Evolutionary conservation across 2,888 invertebrate species (phyloP).

Genomic region (Gonocerus acuteangulatus): DNA sequence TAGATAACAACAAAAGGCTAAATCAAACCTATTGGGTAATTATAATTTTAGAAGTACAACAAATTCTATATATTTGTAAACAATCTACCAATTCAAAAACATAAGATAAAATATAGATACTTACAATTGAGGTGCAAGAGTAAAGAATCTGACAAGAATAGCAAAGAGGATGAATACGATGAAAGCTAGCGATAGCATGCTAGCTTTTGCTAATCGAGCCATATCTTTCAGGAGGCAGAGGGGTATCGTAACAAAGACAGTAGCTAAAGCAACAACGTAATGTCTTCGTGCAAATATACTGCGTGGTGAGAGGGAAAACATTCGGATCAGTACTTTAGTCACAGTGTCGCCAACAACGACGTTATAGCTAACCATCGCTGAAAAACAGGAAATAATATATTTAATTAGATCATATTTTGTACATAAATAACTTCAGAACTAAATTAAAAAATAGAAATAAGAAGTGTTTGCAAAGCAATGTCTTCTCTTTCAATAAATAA

Average conservation of each 20-base stretch:
- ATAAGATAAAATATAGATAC: constrained; percentile 45
- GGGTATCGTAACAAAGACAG: constrained; percentile 66
- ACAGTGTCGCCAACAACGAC: constrained; percentile 79
- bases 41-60: too few relatives aligned
- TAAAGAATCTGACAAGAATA: constrained; percentile 54
- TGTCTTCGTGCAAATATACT: constrained; percentile 56
- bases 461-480: not conserved
- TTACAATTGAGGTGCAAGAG: constrained; percentile 57
- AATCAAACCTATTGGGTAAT: too few relatives aligned
- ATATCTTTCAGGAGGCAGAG: constrained; percentile 72
- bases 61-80: too few relatives aligned
- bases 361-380: constrained; percentile 83
- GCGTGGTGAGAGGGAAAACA: constrained; percentile 52
- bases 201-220: constrained; percentile 59
- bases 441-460: not conserved
- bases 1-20: too few relatives aligned
- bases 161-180: constrained; percentile 64
- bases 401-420: not conserved
- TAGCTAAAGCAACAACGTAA: constrained; percentile 62
- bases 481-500: not conserved
- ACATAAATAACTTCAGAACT: not conserved
- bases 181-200: constrained; percentile 60
- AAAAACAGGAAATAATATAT: constrained; percentile 39
- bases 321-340: constrained; percentile 68
- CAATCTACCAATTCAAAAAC: too few relatives aligned